Evolutionary conservation across 1,140 invertebrate species (phyloP), one percentile per base, ranked within the genome.

Genomic region (Hyles vespertilio): DNA sequence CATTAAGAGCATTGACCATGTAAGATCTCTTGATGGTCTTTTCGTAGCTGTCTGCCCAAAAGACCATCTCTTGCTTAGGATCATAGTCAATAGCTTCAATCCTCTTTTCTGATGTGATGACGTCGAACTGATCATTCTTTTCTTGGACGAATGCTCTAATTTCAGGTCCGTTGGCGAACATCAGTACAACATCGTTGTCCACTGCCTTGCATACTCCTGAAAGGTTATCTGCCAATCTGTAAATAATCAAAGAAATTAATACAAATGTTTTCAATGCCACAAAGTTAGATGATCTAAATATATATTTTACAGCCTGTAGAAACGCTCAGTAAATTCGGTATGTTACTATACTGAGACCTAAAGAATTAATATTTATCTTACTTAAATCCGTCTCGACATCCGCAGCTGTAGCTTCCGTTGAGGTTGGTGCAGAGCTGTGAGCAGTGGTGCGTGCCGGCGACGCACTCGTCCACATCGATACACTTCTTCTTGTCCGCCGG

Each of bases 21-120:
- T 94, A 97, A 0, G 97, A 98, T 5, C 98, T 91, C 81, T 97
- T 98, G 45, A 99, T 97, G 4, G 94, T 95, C 74, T 95, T 95
- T 50, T 97, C 94, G 63, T 95, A 95, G 50, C 94, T 94, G 77
- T 99, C 97, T 0, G 96, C 96, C 97, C 97, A 99, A 83, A 97
- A 98, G 36, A 98, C 84, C 67, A 98, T 96, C 79, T 97, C 94
- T 45, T 91, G 87, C 45, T 91, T 91, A 0, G 95, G 94, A 81
- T 96, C 95, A 72, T 96, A 97, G 84, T 99, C 98, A 36, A 99
- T 82, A 0, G 96, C 94, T 70, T 96, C 94, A 48, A 98, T 95
- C 36, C 96, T 91, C 72, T 95, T 96, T 79, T 98, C 96, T 3
- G 96, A 92, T 0, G 90, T 89, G 9, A 98, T 93, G 2, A 98